Base-by-base conservation (phyloP, 2,888 invertebrate genomes). In the Scaptomyza caliginosa region DNA sequence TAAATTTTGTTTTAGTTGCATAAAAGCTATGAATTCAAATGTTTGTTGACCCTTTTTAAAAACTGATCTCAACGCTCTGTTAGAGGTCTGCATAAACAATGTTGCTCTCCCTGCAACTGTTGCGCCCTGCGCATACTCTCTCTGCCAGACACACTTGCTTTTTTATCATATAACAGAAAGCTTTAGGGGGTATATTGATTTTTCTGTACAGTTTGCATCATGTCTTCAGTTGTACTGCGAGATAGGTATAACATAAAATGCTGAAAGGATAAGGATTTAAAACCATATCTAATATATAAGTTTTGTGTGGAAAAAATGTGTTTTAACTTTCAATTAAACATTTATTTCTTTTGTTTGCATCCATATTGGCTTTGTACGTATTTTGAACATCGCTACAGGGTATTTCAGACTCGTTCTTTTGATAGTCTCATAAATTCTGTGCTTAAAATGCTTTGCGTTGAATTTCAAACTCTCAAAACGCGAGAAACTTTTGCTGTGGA, bases 401-500 rank as follows among this genome's bases (percentile, higher is more conserved):
- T 72, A 69, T 54, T 39, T 54, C 0, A 0, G 4, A 5, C 50
- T 43, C 38, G 6, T 2, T 7, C 10, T 4, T 23, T 0, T 0
- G 6, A 3, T 6, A 4, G 0, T n/a, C 13, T 6, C 10, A 3
- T 1, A n/a, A 26, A 24, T 52, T 36, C 19, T 10, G 17, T 69
- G 49, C 26, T 46, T 52, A 36, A 52, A 21, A 59, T 52, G 49
- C 59, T 54, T 46, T 59, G 46, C 16, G 40, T 57, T 54, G 46
- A 59, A 39, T 28, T 69, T 57, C 65, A 42, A 65, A 38, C 66
- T 66, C 57, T 60, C 74, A 73, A 74, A 74, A 48, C 73, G 73
- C 74, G 74, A 74, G 74, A 74, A 36, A 66, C 72, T 74, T 74
- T 72, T 74, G 73, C 50, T 57, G 74, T 60, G 74, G 59, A 60